These are phyloP conservation scores for Calephelis virginiensis DNA, from an alignment of 1,140 invertebrate species.

Conservation along the genomic window DNA sequence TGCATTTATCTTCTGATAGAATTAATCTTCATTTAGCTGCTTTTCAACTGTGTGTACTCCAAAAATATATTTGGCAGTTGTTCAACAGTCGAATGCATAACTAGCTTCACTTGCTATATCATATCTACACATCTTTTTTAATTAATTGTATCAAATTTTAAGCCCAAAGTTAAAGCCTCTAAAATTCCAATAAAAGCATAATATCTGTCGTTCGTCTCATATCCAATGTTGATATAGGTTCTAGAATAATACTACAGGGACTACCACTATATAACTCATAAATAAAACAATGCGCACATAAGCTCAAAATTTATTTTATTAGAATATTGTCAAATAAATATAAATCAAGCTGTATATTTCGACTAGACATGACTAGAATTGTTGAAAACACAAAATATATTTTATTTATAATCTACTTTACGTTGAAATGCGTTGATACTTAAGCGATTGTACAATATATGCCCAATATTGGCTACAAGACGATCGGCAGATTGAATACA, in stretches of 20 bases:
- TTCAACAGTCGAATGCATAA: constrained; percentile 26
- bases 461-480: constrained; percentile 70
- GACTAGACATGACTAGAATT: constrained; percentile 73
- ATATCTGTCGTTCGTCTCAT: constrained; percentile 66
- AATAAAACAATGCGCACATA: constrained; percentile 67
- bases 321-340: constrained; percentile 42
- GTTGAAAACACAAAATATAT: constrained; percentile 42
- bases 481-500: constrained; percentile 59
- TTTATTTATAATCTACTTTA: constrained; percentile 39
- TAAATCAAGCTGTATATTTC: constrained; percentile 27
- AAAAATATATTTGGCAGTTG: constrained; percentile 29
- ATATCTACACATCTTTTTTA: constrained; percentile 17
- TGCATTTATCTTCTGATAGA: constrained; percentile 21
- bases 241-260: constrained; percentile 27
- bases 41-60: constrained; percentile 24
- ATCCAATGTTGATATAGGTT: constrained; percentile 37
- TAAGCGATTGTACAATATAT: constrained; percentile 37
- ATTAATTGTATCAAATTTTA: constrained; percentile 36
- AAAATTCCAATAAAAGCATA: constrained; percentile 61
- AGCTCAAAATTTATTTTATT: constrained; percentile 57
- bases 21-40: constrained; percentile 23
- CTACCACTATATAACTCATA: constrained; percentile 36
- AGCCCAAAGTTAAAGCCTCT: constrained; percentile 59
- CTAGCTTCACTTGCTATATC: constrained; percentile 23
- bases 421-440: constrained; percentile 53